phyloP scores from a whole-genome alignment of 2,888 invertebrate species.

The Melinaea menophilus region DNA sequence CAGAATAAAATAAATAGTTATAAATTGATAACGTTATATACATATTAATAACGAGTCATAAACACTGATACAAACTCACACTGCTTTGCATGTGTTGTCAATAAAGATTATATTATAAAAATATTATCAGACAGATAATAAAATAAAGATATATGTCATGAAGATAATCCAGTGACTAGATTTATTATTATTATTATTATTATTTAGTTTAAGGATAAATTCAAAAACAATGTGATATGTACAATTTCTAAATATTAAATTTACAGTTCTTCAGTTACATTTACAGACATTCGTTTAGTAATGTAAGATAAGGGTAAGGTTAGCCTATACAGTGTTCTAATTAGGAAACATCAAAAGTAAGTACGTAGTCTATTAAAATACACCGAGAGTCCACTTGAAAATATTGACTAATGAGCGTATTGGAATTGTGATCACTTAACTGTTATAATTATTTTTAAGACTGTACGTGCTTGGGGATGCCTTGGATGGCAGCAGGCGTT shows the following conservation, averaged over 20 bases:
- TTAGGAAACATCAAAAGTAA: not conserved
- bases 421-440: slow-evolving; percentile 59
- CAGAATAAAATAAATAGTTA: not conserved
- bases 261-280: too few species aligned
- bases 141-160: not conserved
- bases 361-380: slow-evolving; percentile 18
- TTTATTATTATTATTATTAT: not conserved
- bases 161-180: not conserved
- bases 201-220: not conserved
- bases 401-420: slow-evolving; percentile 64
- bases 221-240: slow-evolving; percentile 1
- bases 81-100: too few species aligned
- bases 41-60: too few species aligned
- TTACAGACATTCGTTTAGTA: too few species aligned
- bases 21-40: too few species aligned
- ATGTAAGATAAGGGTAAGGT: too few species aligned
- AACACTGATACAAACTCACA: too few species aligned
- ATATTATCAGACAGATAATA: not conserved
- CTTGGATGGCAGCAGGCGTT: slow-evolving; percentile 75
- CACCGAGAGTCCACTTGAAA: slow-evolving; percentile 34
- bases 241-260: not conserved
- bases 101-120: too few species aligned
- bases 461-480: slow-evolving; percentile 81
- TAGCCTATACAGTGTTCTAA: too few species aligned
- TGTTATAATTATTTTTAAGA: slow-evolving; percentile 77